Conservation (phyloP, 2,888 invertebrate species). For the Cryptus armator region DNA sequence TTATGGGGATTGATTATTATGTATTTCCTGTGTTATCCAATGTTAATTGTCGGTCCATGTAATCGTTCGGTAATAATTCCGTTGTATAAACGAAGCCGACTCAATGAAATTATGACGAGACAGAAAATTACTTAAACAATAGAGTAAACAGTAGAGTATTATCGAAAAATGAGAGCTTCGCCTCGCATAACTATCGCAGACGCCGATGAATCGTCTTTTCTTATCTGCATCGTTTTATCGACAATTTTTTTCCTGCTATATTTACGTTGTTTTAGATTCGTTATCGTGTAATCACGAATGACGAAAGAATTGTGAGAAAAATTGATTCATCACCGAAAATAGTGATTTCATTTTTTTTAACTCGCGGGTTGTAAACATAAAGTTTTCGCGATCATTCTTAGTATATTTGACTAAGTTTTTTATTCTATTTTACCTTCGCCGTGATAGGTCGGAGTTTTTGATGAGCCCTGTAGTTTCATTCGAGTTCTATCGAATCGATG, state of each 20-base stretch:
- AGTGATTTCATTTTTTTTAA: not conserved
- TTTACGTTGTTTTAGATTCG: not conserved
- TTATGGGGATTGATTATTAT: not conserved
- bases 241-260: not conserved
- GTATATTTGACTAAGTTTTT: not conserved
- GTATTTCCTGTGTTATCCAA: not conserved
- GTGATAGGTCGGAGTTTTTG: not conserved
- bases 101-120: conserved; percentile 44
- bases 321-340: not conserved
- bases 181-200: not conserved
- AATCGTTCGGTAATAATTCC: not conserved
- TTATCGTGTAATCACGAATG: not conserved
- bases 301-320: not conserved
- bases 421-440: not conserved
- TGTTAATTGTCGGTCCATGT: not conserved
- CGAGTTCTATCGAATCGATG: conserved; percentile 10
- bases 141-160: no score
- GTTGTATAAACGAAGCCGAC: not conserved
- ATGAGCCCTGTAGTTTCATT: conserved; percentile 5
- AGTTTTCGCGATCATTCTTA: not conserved
- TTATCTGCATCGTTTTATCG: not conserved
- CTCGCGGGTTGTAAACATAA: not conserved
- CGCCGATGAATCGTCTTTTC: not conserved
- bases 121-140: conserved; percentile 43
- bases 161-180: no score